A percentile compares a stretch with the other conserved stretches of the same genome.
phyloP scores from a whole-genome alignment of 2,888 invertebrate genomes.

The Anarsia innoxiella region DNA sequence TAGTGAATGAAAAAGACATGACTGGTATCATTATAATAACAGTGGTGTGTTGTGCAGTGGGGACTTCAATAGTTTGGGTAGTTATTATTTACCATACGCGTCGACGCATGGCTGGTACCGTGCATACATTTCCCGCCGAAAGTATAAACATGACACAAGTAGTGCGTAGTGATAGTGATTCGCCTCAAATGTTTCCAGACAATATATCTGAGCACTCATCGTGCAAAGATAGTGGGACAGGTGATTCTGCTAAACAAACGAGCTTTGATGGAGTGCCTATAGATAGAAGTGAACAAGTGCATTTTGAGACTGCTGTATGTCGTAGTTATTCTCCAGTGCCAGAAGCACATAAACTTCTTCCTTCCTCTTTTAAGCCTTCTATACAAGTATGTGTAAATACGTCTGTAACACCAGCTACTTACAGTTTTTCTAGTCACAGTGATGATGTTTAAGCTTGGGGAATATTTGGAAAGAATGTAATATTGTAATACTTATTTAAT shows the following conservation, averaged over 20 bases:
- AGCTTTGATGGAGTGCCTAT: slow-evolving; percentile 76
- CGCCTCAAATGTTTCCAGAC: slow-evolving; percentile 74
- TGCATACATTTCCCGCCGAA: slow-evolving; percentile 62
- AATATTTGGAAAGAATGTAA: slow-evolving; percentile 32
- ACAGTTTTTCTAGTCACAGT: slow-evolving; percentile 74
- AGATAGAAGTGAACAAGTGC: slow-evolving; percentile 63
- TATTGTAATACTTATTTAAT: slow-evolving; percentile 23
- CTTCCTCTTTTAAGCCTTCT: slow-evolving; percentile 69
- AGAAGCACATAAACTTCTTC: slow-evolving; percentile 68
- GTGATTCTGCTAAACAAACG: slow-evolving; percentile 84
- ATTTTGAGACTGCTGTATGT: slow-evolving; percentile 61
- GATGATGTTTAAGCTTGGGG: slow-evolving; percentile 58
- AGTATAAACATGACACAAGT: slow-evolving; percentile 68
- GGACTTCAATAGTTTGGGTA: slow-evolving; percentile 94
- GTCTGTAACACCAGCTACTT: slow-evolving; percentile 71
- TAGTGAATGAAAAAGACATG: slow-evolving; percentile 83
- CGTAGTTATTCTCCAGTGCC: slow-evolving; percentile 66
- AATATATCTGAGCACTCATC: slow-evolving; percentile 84
- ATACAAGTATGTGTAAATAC: slow-evolving; percentile 72
- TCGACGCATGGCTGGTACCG: slow-evolving; percentile 75
- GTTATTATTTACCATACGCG: slow-evolving; percentile 91
- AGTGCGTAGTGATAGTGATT: slow-evolving; percentile 69
- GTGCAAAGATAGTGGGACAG: slow-evolving; percentile 87
- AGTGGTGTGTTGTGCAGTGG: slow-evolving; percentile 91
- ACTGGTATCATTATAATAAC: slow-evolving; percentile 92